These are phyloP conservation scores for Gadus macrocephalus DNA, from an alignment of 2,113 vertebrate genomes.

Conservation along the genomic window DNA sequence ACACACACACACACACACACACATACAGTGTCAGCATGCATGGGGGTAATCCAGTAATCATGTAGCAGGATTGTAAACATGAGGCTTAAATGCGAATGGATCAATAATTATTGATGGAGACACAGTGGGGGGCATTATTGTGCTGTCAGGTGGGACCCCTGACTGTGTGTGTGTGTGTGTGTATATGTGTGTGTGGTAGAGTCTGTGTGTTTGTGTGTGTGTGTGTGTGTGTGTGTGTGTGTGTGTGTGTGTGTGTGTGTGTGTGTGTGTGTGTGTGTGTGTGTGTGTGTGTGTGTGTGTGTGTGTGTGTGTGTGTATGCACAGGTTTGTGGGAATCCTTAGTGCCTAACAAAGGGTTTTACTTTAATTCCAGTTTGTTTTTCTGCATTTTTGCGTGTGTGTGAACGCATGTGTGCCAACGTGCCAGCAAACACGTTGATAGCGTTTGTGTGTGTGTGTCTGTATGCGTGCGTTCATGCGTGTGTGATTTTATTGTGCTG, in stretches of 20 bases:
- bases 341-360: background rate
- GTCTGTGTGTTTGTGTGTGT: constrained; percentile 14
- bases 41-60: constrained; percentile 16
- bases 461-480: background rate
- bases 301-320: constrained; percentile 6
- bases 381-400: constrained; percentile 1
- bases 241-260: constrained; percentile 2
- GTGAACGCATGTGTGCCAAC: background rate
- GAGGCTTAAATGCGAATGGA: constrained; percentile 40
- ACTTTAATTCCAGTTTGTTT: background rate
- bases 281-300: constrained; percentile 18
- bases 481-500: background rate
- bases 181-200: background rate
- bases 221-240: constrained; percentile 16
- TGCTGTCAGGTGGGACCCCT: background rate
- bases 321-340: constrained; percentile 24
- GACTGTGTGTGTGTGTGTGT: background rate
- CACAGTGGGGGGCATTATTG: constrained; percentile 20
- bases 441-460: background rate
- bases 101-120: constrained; percentile 48
- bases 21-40: background rate
- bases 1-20: constrained; percentile 5
- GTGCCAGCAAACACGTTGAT: background rate
- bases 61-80: constrained; percentile 41
- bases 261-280: background rate